phyloP scores from a whole-genome alignment of 2,888 invertebrate genomes.

The Beris morrisii region DNA sequence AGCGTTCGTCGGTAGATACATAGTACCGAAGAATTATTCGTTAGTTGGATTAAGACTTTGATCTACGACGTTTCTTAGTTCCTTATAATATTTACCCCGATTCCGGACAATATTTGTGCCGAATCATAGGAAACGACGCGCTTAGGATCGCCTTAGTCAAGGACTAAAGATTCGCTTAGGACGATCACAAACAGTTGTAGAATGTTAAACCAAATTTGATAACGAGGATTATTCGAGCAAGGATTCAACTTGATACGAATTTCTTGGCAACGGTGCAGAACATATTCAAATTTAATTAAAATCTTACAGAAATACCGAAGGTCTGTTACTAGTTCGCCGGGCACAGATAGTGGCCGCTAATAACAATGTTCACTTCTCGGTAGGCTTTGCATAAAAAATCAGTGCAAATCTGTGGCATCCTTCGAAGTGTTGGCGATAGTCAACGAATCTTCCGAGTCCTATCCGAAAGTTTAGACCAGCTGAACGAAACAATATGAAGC shows the following conservation, averaged over 20 bases:
- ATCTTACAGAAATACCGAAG: constrained; percentile 2
- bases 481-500: constrained; percentile 21
- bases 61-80: constrained; percentile 32
- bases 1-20: no score
- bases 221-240: background rate
- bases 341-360: constrained; percentile 34
- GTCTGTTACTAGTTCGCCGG: constrained; percentile 29
- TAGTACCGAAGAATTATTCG: constrained; percentile 3
- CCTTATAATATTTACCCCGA: background rate
- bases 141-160: no score
- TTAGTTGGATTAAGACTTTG: constrained; percentile 33
- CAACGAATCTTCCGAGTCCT: no score
- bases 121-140: background rate
- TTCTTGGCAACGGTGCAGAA: background rate
- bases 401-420: constrained; percentile 8
- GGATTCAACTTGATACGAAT: constrained; percentile 16
- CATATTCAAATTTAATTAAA: constrained; percentile 33
- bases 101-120: constrained; percentile 8
- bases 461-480: no score
- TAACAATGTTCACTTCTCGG: constrained; percentile 23
- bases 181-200: no score
- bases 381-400: constrained; percentile 30
- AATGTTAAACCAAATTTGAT: constrained; percentile 1
- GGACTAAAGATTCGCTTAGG: background rate
- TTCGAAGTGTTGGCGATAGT: no score